Evolutionary conservation across 2,113 vertebrate genomes (phyloP), one percentile per base, ranked within the genome.

Genomic region (Channa maculata): DNA sequence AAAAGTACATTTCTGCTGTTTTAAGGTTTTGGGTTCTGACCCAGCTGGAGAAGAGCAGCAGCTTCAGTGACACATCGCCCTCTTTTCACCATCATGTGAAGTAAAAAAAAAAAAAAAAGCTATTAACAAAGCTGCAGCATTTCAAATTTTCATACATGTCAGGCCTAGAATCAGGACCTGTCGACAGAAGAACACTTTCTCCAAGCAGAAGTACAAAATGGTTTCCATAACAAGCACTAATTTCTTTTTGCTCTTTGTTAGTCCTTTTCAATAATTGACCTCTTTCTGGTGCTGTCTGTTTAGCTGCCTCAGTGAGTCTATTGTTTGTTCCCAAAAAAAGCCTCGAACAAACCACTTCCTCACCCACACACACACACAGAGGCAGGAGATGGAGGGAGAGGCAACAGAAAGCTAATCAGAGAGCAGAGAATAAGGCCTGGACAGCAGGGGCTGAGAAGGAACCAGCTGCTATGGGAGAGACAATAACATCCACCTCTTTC

Each of bases 311-410:
- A 87, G 58, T 75, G 83, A 88, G 65, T 73, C 91, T 49, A 91
- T 90, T 90, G 90, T 91, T 85, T 86, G 83, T 41, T 65, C 65
- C 70, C 65, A 65, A 77, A 74, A 24, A 70, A 85, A 80, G 79
- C 76, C 63, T 69, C 66, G 76, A 84, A 62, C 24, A 2, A 64
- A 49, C 12, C 60, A 78, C 80, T 70, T 75, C 64, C 64, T 62
- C 87, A n/a, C 71, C 65, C 68, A 46, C 71, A 24, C 57, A 51
- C 79, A 51, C 46, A n/a, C 65, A 76, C 72, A 79, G 53, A 38
- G 24, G 65, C 48, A 55, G 50, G 61, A 54, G 39, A 64, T 36
- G 71, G 60, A 70, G 54, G 55, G 38, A 61, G 54, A 73, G 15
- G 64, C 51, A 55, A 51, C 68, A 81, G 46, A 85, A 81, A 59